These are phyloP conservation scores for Enteromius mattozi DNA, from an alignment of 2,797 vertebrate species.

Conservation along the genomic window DNA sequence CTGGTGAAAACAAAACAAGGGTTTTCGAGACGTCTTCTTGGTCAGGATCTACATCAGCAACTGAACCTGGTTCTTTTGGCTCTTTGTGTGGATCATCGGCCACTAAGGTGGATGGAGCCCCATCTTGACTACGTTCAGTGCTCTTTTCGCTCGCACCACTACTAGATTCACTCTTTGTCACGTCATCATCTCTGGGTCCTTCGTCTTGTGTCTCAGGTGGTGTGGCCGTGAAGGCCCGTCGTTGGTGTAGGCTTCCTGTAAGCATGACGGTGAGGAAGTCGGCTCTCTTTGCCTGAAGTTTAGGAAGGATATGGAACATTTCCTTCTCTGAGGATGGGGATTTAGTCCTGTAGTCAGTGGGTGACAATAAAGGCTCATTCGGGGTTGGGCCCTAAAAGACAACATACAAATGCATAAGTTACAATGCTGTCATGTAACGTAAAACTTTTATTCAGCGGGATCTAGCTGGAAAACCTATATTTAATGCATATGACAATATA, in stretches of 20 bases:
- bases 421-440: background rate
- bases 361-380: slow-evolving; percentile 66
- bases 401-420: background rate
- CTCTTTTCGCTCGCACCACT: slow-evolving; percentile 90
- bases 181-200: slow-evolving; percentile 81
- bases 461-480: background rate
- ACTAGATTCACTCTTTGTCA: slow-evolving; percentile 84
- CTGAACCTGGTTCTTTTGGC: slow-evolving; percentile 82
- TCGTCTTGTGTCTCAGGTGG: slow-evolving; percentile 71
- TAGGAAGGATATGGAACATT: slow-evolving; percentile 79
- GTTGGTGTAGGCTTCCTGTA: slow-evolving; percentile 81
- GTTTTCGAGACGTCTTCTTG: slow-evolving; percentile 97
- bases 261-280: slow-evolving; percentile 91
- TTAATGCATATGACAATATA: background rate
- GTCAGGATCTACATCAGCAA: slow-evolving; percentile 90
- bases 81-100: slow-evolving; percentile 88
- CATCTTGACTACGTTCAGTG: slow-evolving; percentile 91
- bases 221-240: slow-evolving; percentile 78
- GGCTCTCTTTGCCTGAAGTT: slow-evolving; percentile 83
- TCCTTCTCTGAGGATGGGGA: slow-evolving; percentile 86
- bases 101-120: slow-evolving; percentile 88
- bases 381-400: slow-evolving; percentile 61
- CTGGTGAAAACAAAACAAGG: slow-evolving; percentile 94
- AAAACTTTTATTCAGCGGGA: background rate
- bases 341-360: slow-evolving; percentile 76